Base-by-base conservation (phyloP, 2,797 vertebrate species). In the Enteromius afrohamiltoni region DNA sequence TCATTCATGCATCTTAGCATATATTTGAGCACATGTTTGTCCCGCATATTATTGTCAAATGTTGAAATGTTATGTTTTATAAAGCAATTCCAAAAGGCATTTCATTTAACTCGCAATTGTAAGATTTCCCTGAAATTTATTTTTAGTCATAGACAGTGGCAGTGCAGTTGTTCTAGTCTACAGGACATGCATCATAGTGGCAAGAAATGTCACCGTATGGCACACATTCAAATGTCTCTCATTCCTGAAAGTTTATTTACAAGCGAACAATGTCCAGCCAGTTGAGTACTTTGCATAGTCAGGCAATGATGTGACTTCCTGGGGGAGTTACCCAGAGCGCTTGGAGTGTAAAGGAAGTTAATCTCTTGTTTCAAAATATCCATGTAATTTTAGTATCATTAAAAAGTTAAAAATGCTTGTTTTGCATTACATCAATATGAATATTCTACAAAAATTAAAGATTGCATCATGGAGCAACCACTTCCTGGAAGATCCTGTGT, bases 401-500 rank as follows among this genome's bases (percentile, higher is more conserved):
- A 67, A 9, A 79, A 67, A 79, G 42, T 13, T 45, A 11, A 65
- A 65, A 64, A 26, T 31, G 17, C 23, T n/a, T 1, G 7, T n/a
- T 47, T 31, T 11, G 3, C 13, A 13, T 31, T 16, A 14, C 19
- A 67, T 5, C 0, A 6, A 31, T 78, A 49, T 51, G 7, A 49
- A 31, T 29, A 16, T 29, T 62, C 6, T 16, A 29, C 2, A 29
- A 29, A 62, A 29, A 62, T 29, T 29, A 17, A 64, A 31, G 60
- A 55, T 53, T 68, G 34, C 37, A 47, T 62, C 49, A 51, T n/a
- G 26, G 23, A 75, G 58, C 26, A 42, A 34, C 73, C 42, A 53
- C 58, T 79, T 85, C 80, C 85, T 85, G 67, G 45, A 13, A 71
- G 34, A 83, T 74, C n/a, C 69, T 70, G 71, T 64, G 62, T 69